Evolutionary conservation across 2,888 invertebrate species (phyloP).

Genomic region (Calameuta filiformis): DNA sequence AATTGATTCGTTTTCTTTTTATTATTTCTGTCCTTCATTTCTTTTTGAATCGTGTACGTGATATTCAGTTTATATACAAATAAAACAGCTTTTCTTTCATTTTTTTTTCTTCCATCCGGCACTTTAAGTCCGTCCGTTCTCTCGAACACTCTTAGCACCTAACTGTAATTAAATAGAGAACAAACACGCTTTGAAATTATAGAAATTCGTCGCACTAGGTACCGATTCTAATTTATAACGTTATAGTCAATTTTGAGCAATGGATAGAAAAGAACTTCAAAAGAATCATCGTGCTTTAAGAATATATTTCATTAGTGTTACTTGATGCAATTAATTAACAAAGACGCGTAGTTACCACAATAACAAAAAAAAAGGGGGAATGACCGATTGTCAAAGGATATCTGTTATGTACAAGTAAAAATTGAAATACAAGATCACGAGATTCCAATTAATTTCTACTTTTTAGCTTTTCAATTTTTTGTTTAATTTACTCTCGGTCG

Average conservation of each 20-base stretch:
- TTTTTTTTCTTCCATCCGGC: constrained; percentile 45
- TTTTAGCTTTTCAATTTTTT: background rate
- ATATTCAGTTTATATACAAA: constrained; percentile 50
- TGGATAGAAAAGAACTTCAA: background rate
- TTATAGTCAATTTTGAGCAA: background rate
- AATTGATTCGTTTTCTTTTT: constrained; percentile 13
- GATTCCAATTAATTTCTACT: background rate
- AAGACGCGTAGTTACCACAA: background rate
- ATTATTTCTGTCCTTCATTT: constrained; percentile 17
- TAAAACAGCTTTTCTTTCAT: constrained; percentile 45
- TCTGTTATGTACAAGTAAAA: background rate
- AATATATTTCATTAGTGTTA: background rate
- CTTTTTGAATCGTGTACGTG: constrained; percentile 17
- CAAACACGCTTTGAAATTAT: constrained; percentile 24
- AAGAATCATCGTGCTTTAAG: background rate
- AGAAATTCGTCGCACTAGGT: background rate
- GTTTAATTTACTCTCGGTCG: background rate
- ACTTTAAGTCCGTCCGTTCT: constrained; percentile 45
- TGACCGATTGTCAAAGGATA: background rate
- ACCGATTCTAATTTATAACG: background rate
- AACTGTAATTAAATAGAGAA: constrained; percentile 48
- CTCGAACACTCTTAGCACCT: constrained; percentile 45
- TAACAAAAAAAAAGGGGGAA: background rate
- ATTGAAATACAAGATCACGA: background rate
- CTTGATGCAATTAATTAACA: background rate